Percentiles rank a stretch among this genome's conserved stretches.
Evolutionary conservation across 2,113 vertebrate genomes (phyloP).

Genomic region (Climacteris rufus): DNA sequence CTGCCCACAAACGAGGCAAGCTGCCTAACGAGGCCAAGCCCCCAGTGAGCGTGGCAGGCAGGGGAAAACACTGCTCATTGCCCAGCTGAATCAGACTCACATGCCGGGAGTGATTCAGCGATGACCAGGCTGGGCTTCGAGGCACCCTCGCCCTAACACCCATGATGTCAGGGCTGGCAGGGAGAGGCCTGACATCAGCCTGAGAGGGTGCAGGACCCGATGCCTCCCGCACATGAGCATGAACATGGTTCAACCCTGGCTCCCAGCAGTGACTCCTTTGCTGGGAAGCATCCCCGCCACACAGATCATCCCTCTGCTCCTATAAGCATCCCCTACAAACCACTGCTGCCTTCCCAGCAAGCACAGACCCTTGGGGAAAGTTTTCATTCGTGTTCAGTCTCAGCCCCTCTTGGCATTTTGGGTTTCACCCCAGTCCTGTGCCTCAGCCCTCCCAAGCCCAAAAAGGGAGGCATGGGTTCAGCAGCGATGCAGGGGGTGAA

Average conservation of each 20-base stretch:
- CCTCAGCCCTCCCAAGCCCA: not conserved
- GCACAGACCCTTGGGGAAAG: not conserved
- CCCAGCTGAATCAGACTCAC: constrained; percentile 10
- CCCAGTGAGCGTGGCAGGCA: fast-evolving
- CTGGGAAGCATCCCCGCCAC: not conserved
- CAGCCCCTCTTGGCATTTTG: not conserved
- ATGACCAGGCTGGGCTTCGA: not conserved
- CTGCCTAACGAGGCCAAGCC: not conserved
- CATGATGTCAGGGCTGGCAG: not conserved
- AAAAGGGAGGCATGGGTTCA: not conserved
- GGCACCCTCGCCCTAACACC: not conserved
- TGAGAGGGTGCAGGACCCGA: not conserved
- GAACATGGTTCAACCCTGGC: not conserved
- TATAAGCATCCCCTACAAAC: not conserved
- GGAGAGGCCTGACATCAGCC: not conserved
- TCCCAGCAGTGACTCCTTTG: not conserved
- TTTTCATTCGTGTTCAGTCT: not conserved
- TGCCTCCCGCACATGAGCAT: not conserved
- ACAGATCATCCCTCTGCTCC: not conserved
- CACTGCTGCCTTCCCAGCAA: not conserved
- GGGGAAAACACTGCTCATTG: not conserved
- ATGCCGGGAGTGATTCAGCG: not conserved
- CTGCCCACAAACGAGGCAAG: not conserved
- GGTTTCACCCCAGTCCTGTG: not conserved
- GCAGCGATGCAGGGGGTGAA: not conserved